Percentiles rank a stretch among this genome's conserved stretches.
These are phyloP conservation scores for Galemys pyrenaicus DNA, from an alignment of 2,113 vertebrate genomes.

Conservation along the genomic window DNA sequence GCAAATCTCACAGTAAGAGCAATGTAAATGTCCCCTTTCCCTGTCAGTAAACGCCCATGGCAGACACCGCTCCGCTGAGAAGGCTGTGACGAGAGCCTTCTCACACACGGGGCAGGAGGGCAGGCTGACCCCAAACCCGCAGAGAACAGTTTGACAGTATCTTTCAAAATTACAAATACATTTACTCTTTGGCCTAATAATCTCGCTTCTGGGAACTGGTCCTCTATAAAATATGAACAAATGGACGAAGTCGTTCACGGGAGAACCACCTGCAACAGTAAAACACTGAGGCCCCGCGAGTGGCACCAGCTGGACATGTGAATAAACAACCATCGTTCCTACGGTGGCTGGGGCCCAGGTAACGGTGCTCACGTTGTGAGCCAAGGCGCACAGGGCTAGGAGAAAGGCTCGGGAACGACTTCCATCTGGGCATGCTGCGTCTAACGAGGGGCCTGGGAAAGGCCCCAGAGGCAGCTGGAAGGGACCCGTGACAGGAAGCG, in stretches of 20 bases:
- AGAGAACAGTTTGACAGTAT: not conserved
- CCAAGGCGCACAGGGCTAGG: not conserved
- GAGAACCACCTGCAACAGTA: not conserved
- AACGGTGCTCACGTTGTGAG: not conserved
- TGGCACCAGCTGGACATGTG: not conserved
- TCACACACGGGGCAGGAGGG: not conserved
- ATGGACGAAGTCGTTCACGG: not conserved
- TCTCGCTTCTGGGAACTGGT: slow-evolving; percentile 31
- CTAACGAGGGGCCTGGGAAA: not conserved
- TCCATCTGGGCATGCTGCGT: not conserved
- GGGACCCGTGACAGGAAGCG: not conserved
- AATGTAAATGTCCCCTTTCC: not conserved
- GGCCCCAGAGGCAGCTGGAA: not conserved
- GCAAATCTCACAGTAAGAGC: slow-evolving; percentile 1
- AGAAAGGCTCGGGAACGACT: rapidly evolving
- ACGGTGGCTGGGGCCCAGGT: no score
- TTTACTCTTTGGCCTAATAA: slow-evolving; percentile 39
- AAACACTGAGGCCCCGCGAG: not conserved
- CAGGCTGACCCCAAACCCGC: not conserved
- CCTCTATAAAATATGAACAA: not conserved
- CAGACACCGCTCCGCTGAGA: not conserved
- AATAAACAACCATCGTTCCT: not conserved
- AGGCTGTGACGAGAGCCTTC: not conserved
- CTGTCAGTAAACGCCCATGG: not conserved
- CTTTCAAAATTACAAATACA: slow-evolving; percentile 19